phyloP scores from a whole-genome alignment of 2,888 invertebrate genomes.

The Amblyjoppa fuscipennis region DNA sequence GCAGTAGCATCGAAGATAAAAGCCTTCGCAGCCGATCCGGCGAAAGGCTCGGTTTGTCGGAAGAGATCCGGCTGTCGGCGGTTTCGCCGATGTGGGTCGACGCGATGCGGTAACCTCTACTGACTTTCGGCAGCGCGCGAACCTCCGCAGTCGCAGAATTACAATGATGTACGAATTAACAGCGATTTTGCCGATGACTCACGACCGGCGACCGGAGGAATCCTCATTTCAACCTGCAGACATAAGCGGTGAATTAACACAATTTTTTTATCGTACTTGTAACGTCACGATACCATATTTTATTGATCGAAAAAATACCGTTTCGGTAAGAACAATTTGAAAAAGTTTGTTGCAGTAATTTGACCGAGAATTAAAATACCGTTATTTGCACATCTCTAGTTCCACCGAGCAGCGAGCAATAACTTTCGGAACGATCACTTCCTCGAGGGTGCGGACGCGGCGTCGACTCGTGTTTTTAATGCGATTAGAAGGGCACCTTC shows the following conservation, averaged over 20 bases:
- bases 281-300: neutral
- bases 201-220: constrained; percentile 12
- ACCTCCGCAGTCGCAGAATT: constrained; percentile 3
- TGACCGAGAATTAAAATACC: no score
- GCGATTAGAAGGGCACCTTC: constrained; percentile 69
- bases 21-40: neutral
- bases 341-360: no score
- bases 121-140: constrained; percentile 32
- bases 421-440: constrained; percentile 60
- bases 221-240: no score
- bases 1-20: neutral
- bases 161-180: neutral
- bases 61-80: constrained; percentile 14
- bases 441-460: constrained; percentile 66
- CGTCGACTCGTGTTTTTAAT: constrained; percentile 64
- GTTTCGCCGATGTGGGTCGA: constrained; percentile 33
- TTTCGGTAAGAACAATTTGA: no score
- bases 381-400: neutral
- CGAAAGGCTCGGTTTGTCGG: constrained; percentile 2
- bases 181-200: constrained; percentile 14
- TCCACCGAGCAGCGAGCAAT: constrained; percentile 11
- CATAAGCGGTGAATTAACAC: no score
- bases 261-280: neutral
- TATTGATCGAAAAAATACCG: no score
- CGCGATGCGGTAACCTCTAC: constrained; percentile 10